A percentile compares a stretch with the other conserved stretches of the same genome.
Conservation (phyloP, 1,140 invertebrate species). For the Scaptomyza hsui region DNA sequence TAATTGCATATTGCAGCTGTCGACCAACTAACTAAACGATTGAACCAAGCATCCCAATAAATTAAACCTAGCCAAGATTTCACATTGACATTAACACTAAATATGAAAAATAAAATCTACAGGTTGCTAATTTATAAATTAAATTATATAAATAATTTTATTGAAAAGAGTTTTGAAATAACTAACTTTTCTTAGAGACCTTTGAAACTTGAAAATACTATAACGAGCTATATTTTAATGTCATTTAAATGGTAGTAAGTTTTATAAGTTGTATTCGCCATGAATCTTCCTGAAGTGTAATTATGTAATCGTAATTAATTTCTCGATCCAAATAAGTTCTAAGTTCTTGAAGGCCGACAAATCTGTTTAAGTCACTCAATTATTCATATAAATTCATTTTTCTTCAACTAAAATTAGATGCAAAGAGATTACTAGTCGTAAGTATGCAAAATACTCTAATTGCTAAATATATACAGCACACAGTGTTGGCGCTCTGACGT, state of each 20-base stretch:
- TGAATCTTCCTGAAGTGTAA: too few relatives aligned
- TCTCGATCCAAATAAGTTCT: too few relatives aligned
- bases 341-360: too few relatives aligned
- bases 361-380: too few relatives aligned
- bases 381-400: background rate
- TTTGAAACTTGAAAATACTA: too few relatives aligned
- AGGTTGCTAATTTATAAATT: slow-evolving; percentile 41
- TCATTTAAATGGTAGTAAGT: too few relatives aligned
- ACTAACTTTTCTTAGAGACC: background rate
- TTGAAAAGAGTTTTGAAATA: background rate
- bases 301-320: too few relatives aligned
- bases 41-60: slow-evolving; percentile 19
- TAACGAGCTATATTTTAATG: too few relatives aligned
- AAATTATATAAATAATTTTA: slow-evolving; percentile 21
- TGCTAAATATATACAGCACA: background rate
- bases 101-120: slow-evolving; percentile 35
- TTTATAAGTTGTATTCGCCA: too few relatives aligned
- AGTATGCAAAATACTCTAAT: background rate
- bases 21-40: slow-evolving; percentile 23
- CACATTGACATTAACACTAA: background rate
- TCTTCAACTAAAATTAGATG: background rate
- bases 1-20: slow-evolving; percentile 76
- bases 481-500: slow-evolving; percentile 25
- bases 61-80: slow-evolving; percentile 8
- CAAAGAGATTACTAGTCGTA: background rate